phyloP scores from a whole-genome alignment of 2,113 vertebrate species.

The Brachyistius frenatus region DNA sequence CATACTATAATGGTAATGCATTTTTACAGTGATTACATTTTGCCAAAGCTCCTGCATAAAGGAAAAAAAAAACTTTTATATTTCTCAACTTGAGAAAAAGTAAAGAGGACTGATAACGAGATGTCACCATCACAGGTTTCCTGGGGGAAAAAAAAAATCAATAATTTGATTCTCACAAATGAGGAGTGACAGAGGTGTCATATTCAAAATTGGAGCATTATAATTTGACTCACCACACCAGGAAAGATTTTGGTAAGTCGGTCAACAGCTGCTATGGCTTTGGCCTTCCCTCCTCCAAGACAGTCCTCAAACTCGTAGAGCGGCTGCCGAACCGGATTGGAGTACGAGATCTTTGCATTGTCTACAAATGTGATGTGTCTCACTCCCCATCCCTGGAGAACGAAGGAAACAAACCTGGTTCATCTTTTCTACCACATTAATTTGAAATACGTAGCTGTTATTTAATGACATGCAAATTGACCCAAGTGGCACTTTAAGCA shows the following conservation, averaged over 20 bases:
- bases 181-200: not conserved
- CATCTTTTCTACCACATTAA: not conserved
- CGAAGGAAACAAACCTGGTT: slow-evolving; percentile 4
- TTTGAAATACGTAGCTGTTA: not conserved
- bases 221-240: slow-evolving; percentile 87
- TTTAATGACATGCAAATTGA: not conserved
- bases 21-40: not conserved
- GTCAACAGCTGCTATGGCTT: slow-evolving; percentile 93
- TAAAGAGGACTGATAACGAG: too few relatives aligned
- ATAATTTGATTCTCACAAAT: not conserved
- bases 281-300: slow-evolving; percentile 91
- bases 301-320: slow-evolving; percentile 99
- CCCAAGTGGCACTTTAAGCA: not conserved
- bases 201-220: not conserved
- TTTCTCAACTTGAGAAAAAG: not conserved
- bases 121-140: not conserved
- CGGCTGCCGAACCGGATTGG: slow-evolving; percentile 96
- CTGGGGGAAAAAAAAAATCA: not conserved
- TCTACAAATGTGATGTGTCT: slow-evolving; percentile 97
- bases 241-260: slow-evolving; percentile 96
- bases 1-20: not conserved
- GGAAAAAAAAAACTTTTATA: not conserved
- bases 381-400: slow-evolving; percentile 94
- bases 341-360: slow-evolving; percentile 98
- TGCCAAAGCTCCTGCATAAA: not conserved